Evolutionary conservation across 2,888 invertebrate species (phyloP).

Genomic region (Venusia cambrica): DNA sequence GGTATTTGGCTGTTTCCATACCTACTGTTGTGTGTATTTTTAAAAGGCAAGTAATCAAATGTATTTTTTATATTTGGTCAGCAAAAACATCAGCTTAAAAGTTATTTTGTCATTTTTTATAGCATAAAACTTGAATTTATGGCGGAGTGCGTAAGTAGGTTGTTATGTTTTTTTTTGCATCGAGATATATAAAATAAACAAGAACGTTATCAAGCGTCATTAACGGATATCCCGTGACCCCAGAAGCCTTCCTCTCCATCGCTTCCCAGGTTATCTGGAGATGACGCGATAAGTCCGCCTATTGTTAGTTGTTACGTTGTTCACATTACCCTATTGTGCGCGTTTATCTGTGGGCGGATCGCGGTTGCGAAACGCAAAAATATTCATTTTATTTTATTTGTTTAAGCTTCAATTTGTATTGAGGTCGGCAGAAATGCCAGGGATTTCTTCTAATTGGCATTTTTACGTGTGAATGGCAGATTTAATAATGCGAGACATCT

Average conservation of each 20-base stretch:
- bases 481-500: too few relatives aligned
- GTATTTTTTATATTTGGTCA: too few relatives aligned
- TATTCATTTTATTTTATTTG: slow-evolving; percentile 10
- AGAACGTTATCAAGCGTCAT: too few relatives aligned
- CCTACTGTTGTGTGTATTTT: too few relatives aligned
- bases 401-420: slow-evolving; percentile 12
- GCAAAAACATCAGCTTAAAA: too few relatives aligned
- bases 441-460: slow-evolving; percentile 7
- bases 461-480: slow-evolving; percentile 2
- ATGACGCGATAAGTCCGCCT: slow-evolving; percentile 31
- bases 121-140: too few relatives aligned
- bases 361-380: slow-evolving; percentile 14
- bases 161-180: too few relatives aligned
- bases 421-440: slow-evolving; percentile 10
- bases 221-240: slow-evolving; percentile 17
- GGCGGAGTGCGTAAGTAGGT: too few relatives aligned
- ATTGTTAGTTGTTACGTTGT: slow-evolving; percentile 31
- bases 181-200: too few relatives aligned
- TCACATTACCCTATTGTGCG: slow-evolving; percentile 27
- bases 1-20: too few relatives aligned
- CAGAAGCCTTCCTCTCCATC: slow-evolving; percentile 3
- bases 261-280: slow-evolving; percentile 24
- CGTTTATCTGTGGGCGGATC: slow-evolving; percentile 28
- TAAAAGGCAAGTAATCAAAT: too few relatives aligned
- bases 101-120: too few relatives aligned